Evolutionary conservation across 37 sponge, comb jelly and placozoan genomes (phyloP).

Genomic region (Bolinopsis microptera): DNA sequence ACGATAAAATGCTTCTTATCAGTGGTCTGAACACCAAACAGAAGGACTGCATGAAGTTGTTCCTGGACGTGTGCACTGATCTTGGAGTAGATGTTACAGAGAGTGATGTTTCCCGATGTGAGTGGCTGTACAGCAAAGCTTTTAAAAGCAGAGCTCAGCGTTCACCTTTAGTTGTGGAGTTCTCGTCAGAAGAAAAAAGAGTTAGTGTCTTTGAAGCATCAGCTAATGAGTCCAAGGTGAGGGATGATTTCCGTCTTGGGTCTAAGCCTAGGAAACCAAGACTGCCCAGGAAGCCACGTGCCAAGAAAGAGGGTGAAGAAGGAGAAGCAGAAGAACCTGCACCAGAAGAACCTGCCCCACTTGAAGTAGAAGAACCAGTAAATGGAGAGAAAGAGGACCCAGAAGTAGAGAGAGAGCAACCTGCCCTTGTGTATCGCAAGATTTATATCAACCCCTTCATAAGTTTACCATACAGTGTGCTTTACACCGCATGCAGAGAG

Average conservation of each 20-base stretch:
- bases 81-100: conserved; percentile 19
- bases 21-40: conserved; percentile 34
- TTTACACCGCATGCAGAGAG: conserved; percentile 20
- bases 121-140: conserved; percentile 44
- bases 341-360: not conserved
- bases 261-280: conserved; percentile 23
- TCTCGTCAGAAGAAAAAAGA: conserved; percentile 12
- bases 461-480: not conserved
- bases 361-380: not conserved
- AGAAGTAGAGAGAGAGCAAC: not conserved
- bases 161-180: conserved; percentile 31
- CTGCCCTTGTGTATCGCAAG: conserved; percentile 10
- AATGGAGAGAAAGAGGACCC: too few species aligned
- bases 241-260: conserved; percentile 1
- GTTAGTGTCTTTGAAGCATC: conserved; percentile 47
- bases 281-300: not conserved
- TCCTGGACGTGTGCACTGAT: conserved; percentile 20
- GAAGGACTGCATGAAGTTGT: conserved; percentile 7
- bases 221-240: not conserved
- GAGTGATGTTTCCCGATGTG: conserved; percentile 13
- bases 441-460: conserved; percentile 51
- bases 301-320: not conserved
- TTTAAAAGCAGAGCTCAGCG: conserved; percentile 48
- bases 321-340: not conserved
- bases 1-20: conserved; percentile 38